Conservation (phyloP, 2,113 vertebrate genomes). For the Myrmecobius fasciatus region DNA sequence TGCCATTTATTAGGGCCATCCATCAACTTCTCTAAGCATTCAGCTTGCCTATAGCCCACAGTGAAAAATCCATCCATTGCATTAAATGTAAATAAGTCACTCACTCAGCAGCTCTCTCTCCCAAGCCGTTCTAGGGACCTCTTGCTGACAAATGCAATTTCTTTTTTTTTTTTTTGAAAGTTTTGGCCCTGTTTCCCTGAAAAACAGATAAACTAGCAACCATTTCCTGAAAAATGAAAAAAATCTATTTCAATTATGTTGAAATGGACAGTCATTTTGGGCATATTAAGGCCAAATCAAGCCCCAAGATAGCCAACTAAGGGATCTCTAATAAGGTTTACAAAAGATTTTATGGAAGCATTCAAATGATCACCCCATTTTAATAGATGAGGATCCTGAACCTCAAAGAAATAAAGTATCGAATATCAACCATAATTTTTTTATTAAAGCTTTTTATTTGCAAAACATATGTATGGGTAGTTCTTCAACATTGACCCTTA, state of each 20-base stretch:
- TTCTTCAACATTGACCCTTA: no score
- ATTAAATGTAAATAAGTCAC: constrained; percentile 4
- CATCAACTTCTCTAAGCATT: not conserved
- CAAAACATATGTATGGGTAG: no score
- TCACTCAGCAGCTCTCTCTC: not conserved
- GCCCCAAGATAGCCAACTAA: no score
- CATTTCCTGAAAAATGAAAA: not conserved
- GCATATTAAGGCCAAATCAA: no score
- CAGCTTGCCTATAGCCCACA: not conserved
- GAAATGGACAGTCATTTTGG: not conserved
- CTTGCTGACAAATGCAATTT: not conserved
- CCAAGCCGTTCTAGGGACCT: not conserved
- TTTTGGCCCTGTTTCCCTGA: not conserved
- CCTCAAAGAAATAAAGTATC: not conserved
- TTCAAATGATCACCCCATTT: not conserved
- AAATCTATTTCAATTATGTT: not conserved
- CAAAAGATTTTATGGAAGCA: not conserved
- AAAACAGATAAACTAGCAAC: not conserved
- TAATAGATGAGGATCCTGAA: not conserved
- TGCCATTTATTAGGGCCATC: not conserved
- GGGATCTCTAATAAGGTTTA: not conserved
- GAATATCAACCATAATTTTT: not conserved
- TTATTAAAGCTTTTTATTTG: no score
- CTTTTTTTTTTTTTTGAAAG: not conserved
- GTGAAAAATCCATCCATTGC: not conserved